Evolutionary conservation across 2,113 vertebrate genomes (phyloP).

Genomic region (Piprites chloris): DNA sequence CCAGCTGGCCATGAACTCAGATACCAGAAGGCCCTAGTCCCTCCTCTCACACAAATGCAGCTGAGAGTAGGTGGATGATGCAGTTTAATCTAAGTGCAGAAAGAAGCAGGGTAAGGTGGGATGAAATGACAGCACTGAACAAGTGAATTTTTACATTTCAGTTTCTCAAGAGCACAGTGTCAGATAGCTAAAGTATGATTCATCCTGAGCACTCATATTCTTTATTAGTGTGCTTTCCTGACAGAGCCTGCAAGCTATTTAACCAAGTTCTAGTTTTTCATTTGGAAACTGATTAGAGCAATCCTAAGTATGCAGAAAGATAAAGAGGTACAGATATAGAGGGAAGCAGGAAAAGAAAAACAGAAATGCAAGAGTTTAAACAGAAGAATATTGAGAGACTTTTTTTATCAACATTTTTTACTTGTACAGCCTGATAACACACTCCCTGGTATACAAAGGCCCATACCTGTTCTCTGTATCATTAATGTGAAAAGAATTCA

Average conservation of each 20-base stretch:
- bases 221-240: neutral
- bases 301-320: neutral
- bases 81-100: neutral
- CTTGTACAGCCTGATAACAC: neutral
- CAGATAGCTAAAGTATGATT: neutral
- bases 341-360: neutral
- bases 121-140: neutral
- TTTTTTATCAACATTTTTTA: neutral
- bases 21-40: neutral
- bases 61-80: neutral
- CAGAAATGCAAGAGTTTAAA: neutral
- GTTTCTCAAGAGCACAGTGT: neutral
- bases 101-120: neutral
- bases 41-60: neutral
- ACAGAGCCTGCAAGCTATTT: neutral
- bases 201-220: neutral
- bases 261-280: neutral
- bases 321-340: neutral
- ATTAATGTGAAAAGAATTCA: neutral
- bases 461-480: neutral
- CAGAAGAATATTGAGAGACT: neutral
- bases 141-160: neutral
- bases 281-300: neutral
- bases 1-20: neutral
- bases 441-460: neutral